Percentiles rank a stretch among this genome's conserved stretches.
These are phyloP conservation scores for Trichogramma evanescens DNA, from an alignment of 2,888 invertebrate species.

Conservation along the genomic window DNA sequence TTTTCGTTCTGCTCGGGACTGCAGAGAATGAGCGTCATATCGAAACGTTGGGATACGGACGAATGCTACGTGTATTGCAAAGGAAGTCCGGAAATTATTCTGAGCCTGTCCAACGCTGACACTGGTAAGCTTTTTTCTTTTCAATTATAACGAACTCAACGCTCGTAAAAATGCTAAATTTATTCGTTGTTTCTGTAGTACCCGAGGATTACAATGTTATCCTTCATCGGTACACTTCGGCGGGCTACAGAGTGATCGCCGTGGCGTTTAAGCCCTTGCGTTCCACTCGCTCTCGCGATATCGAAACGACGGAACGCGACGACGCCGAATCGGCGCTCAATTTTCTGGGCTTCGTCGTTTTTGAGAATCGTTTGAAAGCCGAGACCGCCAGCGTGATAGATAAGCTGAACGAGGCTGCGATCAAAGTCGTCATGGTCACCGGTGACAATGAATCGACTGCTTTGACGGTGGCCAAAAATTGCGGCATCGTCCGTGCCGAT, in stretches of 20 bases:
- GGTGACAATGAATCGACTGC: constrained; percentile 89
- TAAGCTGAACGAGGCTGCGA: constrained; percentile 72
- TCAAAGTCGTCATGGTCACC: constrained; percentile 92
- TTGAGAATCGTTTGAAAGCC: constrained; percentile 89
- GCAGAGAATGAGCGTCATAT: constrained; percentile 85
- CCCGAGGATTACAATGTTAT: constrained; percentile 72
- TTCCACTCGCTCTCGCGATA: background rate
- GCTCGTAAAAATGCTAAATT: background rate
- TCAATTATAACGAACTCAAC: background rate
- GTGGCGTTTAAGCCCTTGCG: constrained; percentile 69
- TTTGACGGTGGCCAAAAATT: constrained; percentile 83
- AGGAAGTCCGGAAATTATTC: constrained; percentile 88
- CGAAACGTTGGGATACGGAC: constrained; percentile 64
- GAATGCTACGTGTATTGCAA: constrained; percentile 78
- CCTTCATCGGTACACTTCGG: constrained; percentile 77
- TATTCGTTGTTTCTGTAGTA: constrained; percentile 49
- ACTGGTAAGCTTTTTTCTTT: constrained; percentile 49
- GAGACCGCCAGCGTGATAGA: constrained; percentile 77
- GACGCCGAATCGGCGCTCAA: constrained; percentile 72
- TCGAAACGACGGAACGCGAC: constrained; percentile 53
- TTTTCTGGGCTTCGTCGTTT: constrained; percentile 81
- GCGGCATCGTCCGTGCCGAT: constrained; percentile 66
- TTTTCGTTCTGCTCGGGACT: constrained; percentile 83
- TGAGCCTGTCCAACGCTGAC: constrained; percentile 66
- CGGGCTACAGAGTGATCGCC: constrained; percentile 89